A percentile compares a stretch with the other conserved stretches of the same genome.
These are phyloP conservation scores for Phoxinus dragarum DNA, from an alignment of 2,797 vertebrate species.

Conservation along the genomic window DNA sequence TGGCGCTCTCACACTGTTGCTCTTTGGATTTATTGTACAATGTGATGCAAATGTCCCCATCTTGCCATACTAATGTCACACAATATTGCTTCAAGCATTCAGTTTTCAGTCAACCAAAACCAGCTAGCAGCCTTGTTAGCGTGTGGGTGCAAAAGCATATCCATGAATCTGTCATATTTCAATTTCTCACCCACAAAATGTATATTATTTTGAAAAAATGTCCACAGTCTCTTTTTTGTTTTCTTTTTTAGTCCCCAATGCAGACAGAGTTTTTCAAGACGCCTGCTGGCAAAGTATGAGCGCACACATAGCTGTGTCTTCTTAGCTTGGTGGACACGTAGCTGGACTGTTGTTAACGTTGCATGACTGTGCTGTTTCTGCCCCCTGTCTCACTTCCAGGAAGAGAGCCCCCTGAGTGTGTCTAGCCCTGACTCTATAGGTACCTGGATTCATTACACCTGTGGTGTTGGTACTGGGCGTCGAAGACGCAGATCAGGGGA, in stretches of 20 bases:
- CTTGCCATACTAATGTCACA: neutral
- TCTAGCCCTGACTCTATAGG: constrained; percentile 95
- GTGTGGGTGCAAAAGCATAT: neutral
- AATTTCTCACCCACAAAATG: constrained; percentile 13
- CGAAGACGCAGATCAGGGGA: constrained; percentile 97
- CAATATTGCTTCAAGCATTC: neutral
- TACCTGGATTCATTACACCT: constrained; percentile 95
- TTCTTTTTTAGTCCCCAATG: constrained; percentile 64
- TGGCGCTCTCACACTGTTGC: neutral
- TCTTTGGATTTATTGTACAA: neutral
- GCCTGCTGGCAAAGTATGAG: constrained; percentile 67
- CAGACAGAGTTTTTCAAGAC: constrained; percentile 68
- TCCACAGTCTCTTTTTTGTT: constrained; percentile 52
- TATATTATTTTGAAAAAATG: constrained; percentile 45
- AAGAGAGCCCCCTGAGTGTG: constrained; percentile 95
- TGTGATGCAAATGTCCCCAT: neutral
- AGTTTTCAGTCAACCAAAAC: neutral
- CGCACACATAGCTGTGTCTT: constrained; percentile 30
- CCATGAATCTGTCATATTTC: neutral
- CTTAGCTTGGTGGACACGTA: constrained; percentile 69
- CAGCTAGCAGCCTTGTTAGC: neutral
- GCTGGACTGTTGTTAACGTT: constrained; percentile 87
- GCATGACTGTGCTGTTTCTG: constrained; percentile 93
- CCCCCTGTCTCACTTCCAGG: constrained; percentile 92
- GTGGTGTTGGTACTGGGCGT: constrained; percentile 94